Base-by-base conservation (phyloP, 2,113 vertebrate species). In the Vidua chalybeata region DNA sequence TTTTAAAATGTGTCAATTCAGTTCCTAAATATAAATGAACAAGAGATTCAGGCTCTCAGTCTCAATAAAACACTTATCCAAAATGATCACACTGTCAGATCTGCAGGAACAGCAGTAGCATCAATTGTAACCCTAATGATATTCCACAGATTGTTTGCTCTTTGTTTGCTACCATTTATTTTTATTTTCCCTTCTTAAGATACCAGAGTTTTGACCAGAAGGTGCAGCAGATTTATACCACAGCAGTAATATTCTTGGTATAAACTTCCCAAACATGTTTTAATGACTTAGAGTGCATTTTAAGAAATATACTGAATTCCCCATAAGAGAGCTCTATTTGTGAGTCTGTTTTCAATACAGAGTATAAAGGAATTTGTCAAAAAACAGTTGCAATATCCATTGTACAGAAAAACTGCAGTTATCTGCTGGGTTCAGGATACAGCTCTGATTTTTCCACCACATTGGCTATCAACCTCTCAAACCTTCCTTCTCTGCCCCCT, bases 281-380 rank as follows among this genome's bases (percentile, higher is more conserved):
- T 95, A 80, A 85, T 91, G 49, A 92, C 96, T 95, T 96, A 88
- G 92, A 90, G 48, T 82, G 85, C 94, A 76, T 95, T 87, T 71
- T 51, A 92, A 91, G 82, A 94, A 78, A 67, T 73, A 26, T 92
- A 84, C 91, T 81, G 97, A 97, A 93, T 96, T 97, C 67, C 87
- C 94, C 66, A 52, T 61, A 76, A 95, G 75, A 72, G 49, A 94
- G 31, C 11, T 43, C 39, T 94, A 92, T 95, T 96, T 97, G 94
- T 87, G 90, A 97, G 91, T 89, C 90, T 84, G 56, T 93, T 97
- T 97, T 97, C 90, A 84, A 76, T 83, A 49, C 23, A 68, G 83
- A 77, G 87, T 81, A 95, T 87, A 97, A 97, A 97, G 73, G 81
- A 87, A 95, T 97, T 96, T 97, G 92, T 96, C 90, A 97, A 96